Conservation (phyloP, 2,888 invertebrate genomes). For the Notodonta ziczac region DNA sequence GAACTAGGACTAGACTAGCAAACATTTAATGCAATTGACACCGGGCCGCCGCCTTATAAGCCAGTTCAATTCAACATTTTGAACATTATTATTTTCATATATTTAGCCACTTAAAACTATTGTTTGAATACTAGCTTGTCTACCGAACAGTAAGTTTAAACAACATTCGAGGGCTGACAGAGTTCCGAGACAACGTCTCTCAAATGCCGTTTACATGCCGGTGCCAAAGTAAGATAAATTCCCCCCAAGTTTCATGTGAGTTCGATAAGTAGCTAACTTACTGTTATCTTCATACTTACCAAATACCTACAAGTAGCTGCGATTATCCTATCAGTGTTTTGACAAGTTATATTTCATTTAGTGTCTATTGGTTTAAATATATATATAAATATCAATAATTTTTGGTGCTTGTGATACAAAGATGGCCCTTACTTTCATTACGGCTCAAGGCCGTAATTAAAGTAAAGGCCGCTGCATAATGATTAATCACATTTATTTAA, state of each 20-base stretch:
- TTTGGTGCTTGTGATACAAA: too few species aligned
- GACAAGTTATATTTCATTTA: slow-evolving; percentile 21
- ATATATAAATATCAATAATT: too few species aligned
- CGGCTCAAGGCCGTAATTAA: too few species aligned
- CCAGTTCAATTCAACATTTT: too few species aligned
- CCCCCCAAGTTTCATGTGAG: slow-evolving; percentile 41
- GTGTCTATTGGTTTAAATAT: slow-evolving; percentile 28
- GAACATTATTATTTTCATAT: too few species aligned
- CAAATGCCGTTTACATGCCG: slow-evolving; percentile 43
- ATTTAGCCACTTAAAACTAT: neutral
- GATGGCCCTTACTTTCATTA: too few species aligned
- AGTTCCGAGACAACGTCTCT: slow-evolving; percentile 32
- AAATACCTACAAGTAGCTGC: slow-evolving; percentile 33
- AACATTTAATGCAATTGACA: too few species aligned
- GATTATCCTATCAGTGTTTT: slow-evolving; percentile 42
- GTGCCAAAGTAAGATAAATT: slow-evolving; percentile 49
- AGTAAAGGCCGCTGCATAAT: too few species aligned
- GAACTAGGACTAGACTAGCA: too few species aligned
- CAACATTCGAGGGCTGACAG: slow-evolving; percentile 12
- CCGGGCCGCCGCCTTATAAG: too few species aligned
- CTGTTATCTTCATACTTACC: slow-evolving; percentile 42
- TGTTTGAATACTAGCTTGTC: slow-evolving; percentile 18
- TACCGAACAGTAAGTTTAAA: slow-evolving; percentile 24
- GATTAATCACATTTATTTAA: too few species aligned
- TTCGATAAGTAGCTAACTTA: slow-evolving; percentile 51